Conservation (phyloP, 2,797 vertebrate genomes). For the Chrysocyon brachyurus region DNA sequence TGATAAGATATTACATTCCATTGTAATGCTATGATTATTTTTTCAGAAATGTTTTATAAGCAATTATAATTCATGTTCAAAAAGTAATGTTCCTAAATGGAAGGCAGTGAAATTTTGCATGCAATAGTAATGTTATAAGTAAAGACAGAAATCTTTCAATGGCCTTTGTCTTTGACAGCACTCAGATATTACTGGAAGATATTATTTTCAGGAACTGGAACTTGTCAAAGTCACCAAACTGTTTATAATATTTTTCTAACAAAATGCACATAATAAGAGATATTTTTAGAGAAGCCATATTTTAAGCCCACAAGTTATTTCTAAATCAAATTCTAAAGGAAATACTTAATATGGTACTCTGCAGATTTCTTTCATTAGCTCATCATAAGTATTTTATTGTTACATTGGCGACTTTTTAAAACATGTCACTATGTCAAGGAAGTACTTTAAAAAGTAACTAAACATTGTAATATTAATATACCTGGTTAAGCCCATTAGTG, state of each 20-base stretch:
- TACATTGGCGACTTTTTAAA: not conserved
- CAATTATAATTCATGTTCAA: not conserved
- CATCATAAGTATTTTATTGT: not conserved
- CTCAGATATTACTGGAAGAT: not conserved
- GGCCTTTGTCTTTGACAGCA: not conserved
- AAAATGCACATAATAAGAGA: not conserved
- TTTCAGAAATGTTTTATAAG: constrained; percentile 31
- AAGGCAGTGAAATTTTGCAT: not conserved
- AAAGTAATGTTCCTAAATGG: not conserved
- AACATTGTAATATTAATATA: not conserved
- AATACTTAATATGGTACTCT: not conserved
- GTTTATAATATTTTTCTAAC: constrained; percentile 43
- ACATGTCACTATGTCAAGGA: constrained; percentile 8
- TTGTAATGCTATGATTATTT: not conserved
- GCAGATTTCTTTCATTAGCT: constrained; percentile 15
- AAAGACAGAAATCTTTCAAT: not conserved
- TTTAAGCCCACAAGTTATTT: constrained; percentile 4
- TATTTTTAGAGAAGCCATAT: constrained; percentile 16
- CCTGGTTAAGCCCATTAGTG: not conserved
- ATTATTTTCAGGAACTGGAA: constrained; percentile 37
- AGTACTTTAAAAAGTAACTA: not conserved
- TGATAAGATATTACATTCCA: not conserved
- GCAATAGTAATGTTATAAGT: not conserved
- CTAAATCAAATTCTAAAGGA: constrained; percentile 19
- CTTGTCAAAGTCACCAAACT: not conserved